Conservation (phyloP, 64 coral and sea anemone genomes). For the Montipora sp. region DNA sequence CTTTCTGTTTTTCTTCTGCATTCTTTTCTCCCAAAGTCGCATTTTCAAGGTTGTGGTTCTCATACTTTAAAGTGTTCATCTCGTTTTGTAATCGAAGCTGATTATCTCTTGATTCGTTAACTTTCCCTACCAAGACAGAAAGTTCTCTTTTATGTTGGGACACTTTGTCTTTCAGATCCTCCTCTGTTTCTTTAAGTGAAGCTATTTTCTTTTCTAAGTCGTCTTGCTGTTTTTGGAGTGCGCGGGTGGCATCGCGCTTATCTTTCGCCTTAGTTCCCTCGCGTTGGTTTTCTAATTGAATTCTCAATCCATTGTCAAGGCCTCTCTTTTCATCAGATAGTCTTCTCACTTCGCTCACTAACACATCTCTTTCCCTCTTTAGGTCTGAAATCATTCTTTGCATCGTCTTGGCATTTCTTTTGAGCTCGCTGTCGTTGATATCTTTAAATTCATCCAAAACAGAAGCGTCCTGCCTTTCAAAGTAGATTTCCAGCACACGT, state of each 20-base stretch:
- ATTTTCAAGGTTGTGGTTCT: slow-evolving; percentile 63
- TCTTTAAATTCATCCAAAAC: not conserved
- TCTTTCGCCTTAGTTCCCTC: not conserved
- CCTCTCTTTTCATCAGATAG: slow-evolving; percentile 58
- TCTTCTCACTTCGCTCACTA: slow-evolving; percentile 49
- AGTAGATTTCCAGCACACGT: not conserved
- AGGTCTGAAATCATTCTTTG: slow-evolving; percentile 43
- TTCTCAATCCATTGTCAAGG: slow-evolving; percentile 45
- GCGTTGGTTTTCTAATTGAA: slow-evolving; percentile 24
- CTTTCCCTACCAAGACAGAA: slow-evolving; percentile 38
- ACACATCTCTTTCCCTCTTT: slow-evolving; percentile 46
- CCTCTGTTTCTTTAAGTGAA: slow-evolving; percentile 67
- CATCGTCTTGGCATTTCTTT: slow-evolving; percentile 5
- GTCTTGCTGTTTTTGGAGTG: slow-evolving; percentile 43
- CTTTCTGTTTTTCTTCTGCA: slow-evolving; percentile 23
- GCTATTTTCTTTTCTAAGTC: slow-evolving; percentile 53
- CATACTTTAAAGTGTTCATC: slow-evolving; percentile 42
- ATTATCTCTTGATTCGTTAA: slow-evolving; percentile 45
- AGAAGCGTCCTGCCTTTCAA: not conserved
- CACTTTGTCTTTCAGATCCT: slow-evolving; percentile 66
- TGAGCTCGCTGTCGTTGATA: not conserved
- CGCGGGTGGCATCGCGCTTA: not conserved
- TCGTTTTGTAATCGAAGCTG: slow-evolving; percentile 26
- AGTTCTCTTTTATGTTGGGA: slow-evolving; percentile 61
- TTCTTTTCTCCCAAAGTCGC: slow-evolving; percentile 41